Percentiles rank a stretch among this genome's conserved stretches.
Evolutionary conservation across 2,888 invertebrate species (phyloP).

Genomic region (Reticulitermes lucifugus): DNA sequence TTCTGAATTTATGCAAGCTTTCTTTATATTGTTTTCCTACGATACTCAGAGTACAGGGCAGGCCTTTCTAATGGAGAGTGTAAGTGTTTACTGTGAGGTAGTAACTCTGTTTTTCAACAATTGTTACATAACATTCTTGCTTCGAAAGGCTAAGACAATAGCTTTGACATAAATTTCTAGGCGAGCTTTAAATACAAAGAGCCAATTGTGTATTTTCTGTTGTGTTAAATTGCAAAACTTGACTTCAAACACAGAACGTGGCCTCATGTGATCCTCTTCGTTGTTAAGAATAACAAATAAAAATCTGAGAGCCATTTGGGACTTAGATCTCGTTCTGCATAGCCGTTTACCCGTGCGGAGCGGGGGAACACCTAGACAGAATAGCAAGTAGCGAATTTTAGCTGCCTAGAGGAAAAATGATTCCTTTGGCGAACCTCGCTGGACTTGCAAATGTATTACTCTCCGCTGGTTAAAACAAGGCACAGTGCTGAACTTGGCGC

Average conservation of each 20-base stretch:
- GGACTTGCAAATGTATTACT: slow-evolving; percentile 12
- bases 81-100: no score
- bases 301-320: slow-evolving; percentile 40
- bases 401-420: slow-evolving; percentile 38
- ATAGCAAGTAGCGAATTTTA: slow-evolving; percentile 25
- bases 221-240: slow-evolving; percentile 24
- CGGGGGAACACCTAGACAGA: not conserved
- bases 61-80: no score
- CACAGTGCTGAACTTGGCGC: not conserved
- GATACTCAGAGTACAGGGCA: no score
- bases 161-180: not conserved
- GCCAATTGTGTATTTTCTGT: not conserved
- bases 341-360: slow-evolving; percentile 36
- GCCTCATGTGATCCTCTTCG: slow-evolving; percentile 13
- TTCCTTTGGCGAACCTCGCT: slow-evolving; percentile 21
- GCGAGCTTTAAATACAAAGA: not conserved
- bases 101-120: no score
- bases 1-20: no score
- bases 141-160: no score
- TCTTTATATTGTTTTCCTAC: no score
- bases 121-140: no score
- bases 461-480: not conserved
- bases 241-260: not conserved
- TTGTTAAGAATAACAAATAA: slow-evolving; percentile 38
- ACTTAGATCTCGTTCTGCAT: slow-evolving; percentile 31